A percentile compares a stretch with the other conserved stretches of the same genome.
Evolutionary conservation across 1,140 invertebrate genomes (phyloP).

Genomic region (Hypothenemus hampei): DNA sequence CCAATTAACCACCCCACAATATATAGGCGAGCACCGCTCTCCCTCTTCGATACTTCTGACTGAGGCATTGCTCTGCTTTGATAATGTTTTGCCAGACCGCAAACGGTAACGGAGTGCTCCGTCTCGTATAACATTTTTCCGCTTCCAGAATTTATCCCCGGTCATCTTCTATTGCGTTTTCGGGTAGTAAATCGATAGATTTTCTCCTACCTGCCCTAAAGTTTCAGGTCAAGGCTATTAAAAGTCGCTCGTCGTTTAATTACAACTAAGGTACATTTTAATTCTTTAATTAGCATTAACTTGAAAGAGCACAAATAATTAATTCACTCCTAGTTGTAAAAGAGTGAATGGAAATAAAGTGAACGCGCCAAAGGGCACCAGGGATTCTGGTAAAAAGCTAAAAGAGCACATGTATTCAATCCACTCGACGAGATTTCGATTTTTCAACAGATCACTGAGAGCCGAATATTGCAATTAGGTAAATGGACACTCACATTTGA

Average conservation of each 20-base stretch:
- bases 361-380: constrained; percentile 13
- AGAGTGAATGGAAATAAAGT: constrained; percentile 25
- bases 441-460: constrained; percentile 39
- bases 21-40: constrained; percentile 17
- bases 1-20: constrained; percentile 37
- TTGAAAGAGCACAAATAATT: too few species aligned
- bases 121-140: constrained; percentile 23
- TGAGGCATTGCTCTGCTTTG: constrained; percentile 27
- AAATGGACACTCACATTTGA: constrained; percentile 41
- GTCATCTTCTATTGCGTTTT: constrained; percentile 5
- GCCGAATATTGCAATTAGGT: constrained; percentile 43
- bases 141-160: constrained; percentile 11
- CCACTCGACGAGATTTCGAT: constrained; percentile 37
- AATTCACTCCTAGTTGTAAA: too few species aligned
- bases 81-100: constrained; percentile 29
- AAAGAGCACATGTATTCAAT: constrained; percentile 39
- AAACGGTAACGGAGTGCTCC: constrained; percentile 12
- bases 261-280: too few species aligned
- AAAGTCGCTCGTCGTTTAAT: too few species aligned
- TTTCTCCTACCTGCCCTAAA: neutral
- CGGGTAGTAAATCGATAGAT: constrained; percentile 11
- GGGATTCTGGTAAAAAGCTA: constrained; percentile 20
- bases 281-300: too few species aligned
- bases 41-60: constrained; percentile 25
- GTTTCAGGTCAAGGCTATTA: too few species aligned